phyloP scores from a whole-genome alignment of 2,113 vertebrate genomes.

The Macquaria australasica region DNA sequence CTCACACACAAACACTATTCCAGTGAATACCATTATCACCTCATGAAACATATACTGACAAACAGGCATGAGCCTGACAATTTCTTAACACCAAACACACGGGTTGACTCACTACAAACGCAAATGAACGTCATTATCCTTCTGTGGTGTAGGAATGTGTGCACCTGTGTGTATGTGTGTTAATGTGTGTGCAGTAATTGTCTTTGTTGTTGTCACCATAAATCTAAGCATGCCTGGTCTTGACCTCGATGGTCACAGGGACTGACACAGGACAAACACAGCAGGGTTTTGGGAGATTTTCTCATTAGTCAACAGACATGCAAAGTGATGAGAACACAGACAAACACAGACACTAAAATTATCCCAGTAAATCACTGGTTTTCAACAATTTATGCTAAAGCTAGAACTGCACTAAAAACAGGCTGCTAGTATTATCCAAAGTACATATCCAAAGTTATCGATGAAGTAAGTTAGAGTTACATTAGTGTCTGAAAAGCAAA shows the following conservation, averaged over 20 bases:
- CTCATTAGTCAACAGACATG: not conserved
- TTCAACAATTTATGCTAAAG: no score
- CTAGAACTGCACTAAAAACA: no score
- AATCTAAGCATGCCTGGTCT: not conserved
- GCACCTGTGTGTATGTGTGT: not conserved
- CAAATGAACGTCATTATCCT: not conserved
- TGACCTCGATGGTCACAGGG: constrained; percentile 10
- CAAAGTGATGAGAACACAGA: not conserved
- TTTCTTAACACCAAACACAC: not conserved
- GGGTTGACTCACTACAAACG: not conserved
- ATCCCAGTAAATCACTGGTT: no score
- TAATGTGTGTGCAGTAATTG: not conserved
- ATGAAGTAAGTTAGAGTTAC: no score
- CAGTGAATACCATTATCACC: constrained; percentile 23
- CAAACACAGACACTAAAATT: not conserved
- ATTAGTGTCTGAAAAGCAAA: no score
- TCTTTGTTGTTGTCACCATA: constrained; percentile 5
- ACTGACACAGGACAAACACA: not conserved
- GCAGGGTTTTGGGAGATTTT: not conserved
- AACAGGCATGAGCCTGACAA: not conserved
- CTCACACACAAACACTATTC: constrained; percentile 29
- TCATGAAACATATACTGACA: not conserved
- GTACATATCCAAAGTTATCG: no score
- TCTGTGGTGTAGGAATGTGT: not conserved
- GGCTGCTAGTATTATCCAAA: no score